Conservation (phyloP, 92 coral and sea anemone species). For the Parazoanthus swiftii region DNA sequence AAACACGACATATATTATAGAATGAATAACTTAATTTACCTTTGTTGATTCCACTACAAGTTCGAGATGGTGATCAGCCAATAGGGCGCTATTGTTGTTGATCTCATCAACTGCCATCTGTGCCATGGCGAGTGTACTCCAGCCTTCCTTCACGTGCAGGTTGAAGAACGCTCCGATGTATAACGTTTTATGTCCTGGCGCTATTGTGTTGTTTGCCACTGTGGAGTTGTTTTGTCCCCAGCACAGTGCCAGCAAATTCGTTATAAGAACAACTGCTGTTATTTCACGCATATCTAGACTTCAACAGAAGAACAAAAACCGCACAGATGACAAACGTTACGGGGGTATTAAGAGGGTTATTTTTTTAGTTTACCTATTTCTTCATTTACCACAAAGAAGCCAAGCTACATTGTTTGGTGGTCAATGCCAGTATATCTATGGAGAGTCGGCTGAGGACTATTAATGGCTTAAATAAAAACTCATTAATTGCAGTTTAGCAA, state of each 20-base stretch:
- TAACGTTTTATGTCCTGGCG: constrained; percentile 27
- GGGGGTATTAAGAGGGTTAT: background rate
- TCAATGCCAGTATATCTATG: too few species aligned
- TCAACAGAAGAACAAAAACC: background rate
- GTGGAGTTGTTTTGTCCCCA: constrained; percentile 26
- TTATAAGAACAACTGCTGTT: background rate
- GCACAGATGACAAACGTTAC: background rate
- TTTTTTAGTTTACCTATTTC: too few species aligned
- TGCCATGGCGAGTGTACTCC: constrained; percentile 76
- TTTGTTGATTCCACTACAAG: constrained; percentile 74
- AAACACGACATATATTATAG: too few species aligned
- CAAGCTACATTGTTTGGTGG: too few species aligned
- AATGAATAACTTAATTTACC: constrained; percentile 36
- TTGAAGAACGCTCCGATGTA: constrained; percentile 89
- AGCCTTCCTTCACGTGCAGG: constrained; percentile 54
- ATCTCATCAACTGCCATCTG: constrained; percentile 77
- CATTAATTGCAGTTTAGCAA: too few species aligned
- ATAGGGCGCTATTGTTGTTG: constrained; percentile 54
- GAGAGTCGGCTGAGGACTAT: too few species aligned
- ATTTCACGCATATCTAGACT: background rate
- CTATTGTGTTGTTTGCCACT: background rate
- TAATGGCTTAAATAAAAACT: too few species aligned
- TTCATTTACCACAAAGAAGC: too few species aligned
- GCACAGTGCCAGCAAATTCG: background rate
- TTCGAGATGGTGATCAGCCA: constrained; percentile 65